Base-by-base conservation (phyloP, 2,113 vertebrate species). In the Cottus gobio region DNA sequence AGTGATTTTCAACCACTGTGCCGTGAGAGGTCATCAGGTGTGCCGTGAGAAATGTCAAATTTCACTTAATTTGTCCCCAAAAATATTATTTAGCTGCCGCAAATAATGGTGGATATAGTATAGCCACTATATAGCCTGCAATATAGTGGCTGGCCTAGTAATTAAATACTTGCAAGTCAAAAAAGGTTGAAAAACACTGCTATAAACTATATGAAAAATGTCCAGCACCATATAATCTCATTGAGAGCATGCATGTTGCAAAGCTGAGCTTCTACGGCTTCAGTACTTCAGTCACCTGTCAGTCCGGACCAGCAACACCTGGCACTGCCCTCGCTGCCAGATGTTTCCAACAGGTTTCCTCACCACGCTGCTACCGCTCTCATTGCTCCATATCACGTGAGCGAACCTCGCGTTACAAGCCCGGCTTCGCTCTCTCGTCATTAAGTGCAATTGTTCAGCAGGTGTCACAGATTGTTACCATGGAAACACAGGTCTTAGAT, bases 391-490 rank as follows among this genome's bases (percentile, higher is more conserved):
- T n/a, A 37, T 13, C 34, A 56, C 11, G 34, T 56, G 11, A 18
- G n/a, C 50, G 2, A 39, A 56, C 28, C 67, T 11, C n/a, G 28
- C 30, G 24, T 42, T 24, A 44, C 13, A 22, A 54, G 6, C 11
- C 15, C 8, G 4, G 36, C 22, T 24, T 64, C 52, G n/a, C 34
- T 36, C 26, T 65, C 34, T 28, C 48, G 48, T 57, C 48, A 48
- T 39, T 24, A 24, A 18, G 22, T 36, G 26, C 69, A 18, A 42
- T 8, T 64, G 7, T 44, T 81, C 71, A 36, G 22, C 65, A 70
- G 28, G 58, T 64, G 24, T 24, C 46, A 12, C 22, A 22, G 31
- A 68, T 18, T 30, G 73, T 82, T 48, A 15, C 61, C 52, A 72
- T 74, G 46, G 75, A 63, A 78, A 78, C 52, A 20, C 9, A 1